Evolutionary conservation across 2,797 vertebrate species (phyloP), one percentile per base, ranked within the genome.

Genomic region (Sebastes oblongus): DNA sequence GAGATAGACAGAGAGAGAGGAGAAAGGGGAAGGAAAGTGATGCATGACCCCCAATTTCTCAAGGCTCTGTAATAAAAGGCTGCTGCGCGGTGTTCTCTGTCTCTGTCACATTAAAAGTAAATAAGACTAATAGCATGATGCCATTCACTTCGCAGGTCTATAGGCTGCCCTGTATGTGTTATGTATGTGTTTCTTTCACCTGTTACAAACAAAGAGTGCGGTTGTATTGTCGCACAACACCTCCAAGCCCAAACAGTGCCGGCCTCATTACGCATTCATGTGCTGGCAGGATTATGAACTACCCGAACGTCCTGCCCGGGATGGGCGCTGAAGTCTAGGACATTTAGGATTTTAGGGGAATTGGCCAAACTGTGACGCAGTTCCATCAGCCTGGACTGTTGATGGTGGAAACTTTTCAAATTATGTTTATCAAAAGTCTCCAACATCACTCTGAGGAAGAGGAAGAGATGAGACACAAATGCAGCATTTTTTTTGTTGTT

Each of bases 91-190:
- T 87, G 90, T 85, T 92, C 89, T 95, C 86, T 83, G 89, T 94
- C 93, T 94, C 88, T 94, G 93, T 93, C 93, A 93, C 92, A 95
- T 93, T 95, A 94, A 91, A 92, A 93, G 92, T 92, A 92, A 94
- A 94, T 92, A 94, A 95, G 94, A 95, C 91, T 93, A 93, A 95
- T 94, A 87, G 90, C 86, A 75, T 46, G 75, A 88, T 80, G 87
- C 86, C 11, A 73, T 88, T 87, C 87, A 81, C 92, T 89, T 86
- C 80, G 69, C 79, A 70, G 86, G 88, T 73, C 46, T 76, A 46
- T 77, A 68, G n/a, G 66, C 74, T 74, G 89, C 66, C 83, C 80
- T 6, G n/a, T 77, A 76, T 77, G 75, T 83, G 75, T 66, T 8
- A 50, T 60, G 73, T 71, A 60, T 64, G 74, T 69, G 61, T 69